Evolutionary conservation across 2,113 vertebrate genomes (phyloP), one percentile per base, ranked within the genome.

Genomic region (Myrmophylax atrothorax): DNA sequence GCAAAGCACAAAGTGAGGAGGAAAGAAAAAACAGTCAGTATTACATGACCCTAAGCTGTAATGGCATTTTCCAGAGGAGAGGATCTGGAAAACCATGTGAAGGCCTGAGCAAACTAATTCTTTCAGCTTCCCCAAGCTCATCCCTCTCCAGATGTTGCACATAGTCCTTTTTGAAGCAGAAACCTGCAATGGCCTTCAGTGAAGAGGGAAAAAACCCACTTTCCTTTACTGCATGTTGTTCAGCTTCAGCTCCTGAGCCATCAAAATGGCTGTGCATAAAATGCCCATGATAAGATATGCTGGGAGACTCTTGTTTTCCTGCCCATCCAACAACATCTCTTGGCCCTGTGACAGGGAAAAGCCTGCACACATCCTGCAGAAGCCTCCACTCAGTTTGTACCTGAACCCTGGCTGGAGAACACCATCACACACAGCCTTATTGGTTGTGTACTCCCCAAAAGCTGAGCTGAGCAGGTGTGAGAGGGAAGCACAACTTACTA

Each of bases 401-500:
- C 40, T 29, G 47, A 89, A 29, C 18, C 19, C 50, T 19, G 37
- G 62, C 66, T 23, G 40, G 49, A 87, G 29, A 91, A 4, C 6
- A 16, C 4, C 33, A 37, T 22, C 29, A 55, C 26, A 29, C 4
- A 2, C 31, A 66, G 18, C 33, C 23, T 46, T 10, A 26, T 2
- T 38, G 74, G 33, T 20, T 18, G 1, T 2, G 3, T 22, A 31
- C 24, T 82, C 19, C 55, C 15, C 53, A 60, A 6, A 62, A 25
- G 7, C 14, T 1, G 12, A 46, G 40, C 5, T 14, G 24, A 68
- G 62, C 25, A 26, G 29, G 40, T 17, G 25, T 37, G 58, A 75
- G 33, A 74, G 60, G 46, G 22, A 79, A 91, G 29, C 15, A 26
- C 1, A 2, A 99, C 99, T 99, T 97, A 99, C 99, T 99, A 87